A percentile compares a stretch with the other conserved stretches of the same genome.
phyloP scores from a whole-genome alignment of 2,888 invertebrate genomes.

The Myopa tessellatipennis region DNA sequence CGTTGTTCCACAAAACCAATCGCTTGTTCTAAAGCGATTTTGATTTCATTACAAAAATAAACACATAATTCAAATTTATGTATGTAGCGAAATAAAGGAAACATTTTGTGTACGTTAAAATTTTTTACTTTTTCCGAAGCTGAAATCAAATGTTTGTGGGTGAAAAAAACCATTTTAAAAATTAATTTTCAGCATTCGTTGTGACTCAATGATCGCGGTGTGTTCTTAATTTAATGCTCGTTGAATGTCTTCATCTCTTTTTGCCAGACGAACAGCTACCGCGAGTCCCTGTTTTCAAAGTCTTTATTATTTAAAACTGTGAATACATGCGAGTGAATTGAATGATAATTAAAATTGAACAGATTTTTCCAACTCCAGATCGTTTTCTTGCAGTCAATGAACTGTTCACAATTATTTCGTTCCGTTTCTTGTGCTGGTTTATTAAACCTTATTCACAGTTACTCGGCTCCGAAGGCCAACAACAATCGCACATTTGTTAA shows the following conservation, averaged over 20 bases:
- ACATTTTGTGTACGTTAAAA: not conserved
- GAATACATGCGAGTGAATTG: not conserved
- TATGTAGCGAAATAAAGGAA: not conserved
- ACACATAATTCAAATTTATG: constrained; percentile 4
- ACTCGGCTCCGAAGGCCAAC: not conserved
- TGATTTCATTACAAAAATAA: not conserved
- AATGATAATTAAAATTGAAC: no score
- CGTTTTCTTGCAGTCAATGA: constrained; percentile 15
- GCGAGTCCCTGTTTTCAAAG: not conserved
- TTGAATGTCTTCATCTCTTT: not conserved
- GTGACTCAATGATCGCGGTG: not conserved
- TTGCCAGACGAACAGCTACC: not conserved
- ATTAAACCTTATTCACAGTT: not conserved
- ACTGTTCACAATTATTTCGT: not conserved
- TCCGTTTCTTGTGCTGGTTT: not conserved
- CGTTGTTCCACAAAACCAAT: not conserved
- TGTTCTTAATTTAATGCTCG: not conserved
- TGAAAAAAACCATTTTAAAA: constrained; percentile 1
- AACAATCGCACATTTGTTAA: not conserved
- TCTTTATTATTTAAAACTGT: not conserved
- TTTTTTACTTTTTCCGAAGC: not conserved
- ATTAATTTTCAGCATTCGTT: not conserved
- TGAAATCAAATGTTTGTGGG: not conserved
- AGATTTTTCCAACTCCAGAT: not conserved
- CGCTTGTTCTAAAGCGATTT: not conserved